phyloP scores from a whole-genome alignment of 1,140 invertebrate genomes.

The Drosophila athabasca region DNA sequence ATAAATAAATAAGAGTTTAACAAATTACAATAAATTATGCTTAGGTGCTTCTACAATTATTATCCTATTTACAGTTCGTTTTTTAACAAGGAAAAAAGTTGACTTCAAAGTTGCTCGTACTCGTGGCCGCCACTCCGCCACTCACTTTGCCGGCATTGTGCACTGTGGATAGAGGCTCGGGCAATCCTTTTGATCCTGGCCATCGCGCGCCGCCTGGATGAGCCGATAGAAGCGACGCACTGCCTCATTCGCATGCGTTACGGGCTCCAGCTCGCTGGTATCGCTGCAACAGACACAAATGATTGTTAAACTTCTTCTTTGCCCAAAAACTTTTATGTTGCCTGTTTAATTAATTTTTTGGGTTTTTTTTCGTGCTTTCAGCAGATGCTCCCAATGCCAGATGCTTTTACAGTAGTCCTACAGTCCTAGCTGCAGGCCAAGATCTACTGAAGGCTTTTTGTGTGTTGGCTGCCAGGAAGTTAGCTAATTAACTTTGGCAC shows the following conservation, averaged over 20 bases:
- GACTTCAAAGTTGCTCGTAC: conserved; percentile 62
- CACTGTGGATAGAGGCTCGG: conserved; percentile 88
- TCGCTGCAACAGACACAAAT: conserved; percentile 68
- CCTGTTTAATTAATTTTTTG: conserved; percentile 62
- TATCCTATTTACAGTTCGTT: conserved; percentile 72
- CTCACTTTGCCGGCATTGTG: conserved; percentile 71
- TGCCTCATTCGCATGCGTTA: conserved; percentile 86
- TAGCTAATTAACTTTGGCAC: conserved; percentile 66
- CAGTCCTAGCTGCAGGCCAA: conserved; percentile 25
- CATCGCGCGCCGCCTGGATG: conserved; percentile 91
- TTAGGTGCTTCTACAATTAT: conserved; percentile 27
- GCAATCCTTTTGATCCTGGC: conserved; percentile 92
- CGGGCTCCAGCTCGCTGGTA: conserved; percentile 87
- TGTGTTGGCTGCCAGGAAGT: conserved; percentile 49
- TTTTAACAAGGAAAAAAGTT: conserved; percentile 68
- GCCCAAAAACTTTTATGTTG: conserved; percentile 34
- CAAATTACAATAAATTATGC: conserved; percentile 53
- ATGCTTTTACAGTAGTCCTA: no score
- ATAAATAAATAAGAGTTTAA: conserved; percentile 69
- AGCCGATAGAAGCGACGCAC: conserved; percentile 91
- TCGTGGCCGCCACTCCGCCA: no score
- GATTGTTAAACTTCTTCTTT: conserved; percentile 22
- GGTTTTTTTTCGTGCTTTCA: conserved; percentile 10
- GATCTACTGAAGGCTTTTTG: conserved; percentile 20
- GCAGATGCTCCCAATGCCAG: conserved; percentile 25